A percentile compares a stretch with the other conserved stretches of the same genome.
These are phyloP conservation scores for Polymixis flavicincta DNA, from an alignment of 2,888 invertebrate genomes.

Conservation along the genomic window DNA sequence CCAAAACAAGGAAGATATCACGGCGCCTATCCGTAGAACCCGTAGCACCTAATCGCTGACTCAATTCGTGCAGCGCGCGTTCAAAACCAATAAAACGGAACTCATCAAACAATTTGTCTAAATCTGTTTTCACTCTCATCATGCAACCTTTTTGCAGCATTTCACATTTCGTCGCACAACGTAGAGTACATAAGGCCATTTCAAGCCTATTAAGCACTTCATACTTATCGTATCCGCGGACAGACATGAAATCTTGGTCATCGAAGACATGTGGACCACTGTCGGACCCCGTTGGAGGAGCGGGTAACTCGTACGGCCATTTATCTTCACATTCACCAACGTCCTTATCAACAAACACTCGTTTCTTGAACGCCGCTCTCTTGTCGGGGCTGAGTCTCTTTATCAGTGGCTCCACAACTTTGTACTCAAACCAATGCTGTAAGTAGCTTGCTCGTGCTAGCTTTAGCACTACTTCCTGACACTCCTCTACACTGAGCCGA, in stretches of 20 bases:
- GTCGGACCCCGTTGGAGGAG: constrained; percentile 13
- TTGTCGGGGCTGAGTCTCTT: constrained; percentile 71
- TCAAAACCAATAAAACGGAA: constrained; percentile 79
- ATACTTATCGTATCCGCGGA: neutral
- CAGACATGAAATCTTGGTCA: constrained; percentile 42
- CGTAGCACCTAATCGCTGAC: constrained; percentile 72
- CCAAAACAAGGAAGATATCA: constrained; percentile 81
- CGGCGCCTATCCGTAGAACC: constrained; percentile 77
- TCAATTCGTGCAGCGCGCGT: constrained; percentile 75
- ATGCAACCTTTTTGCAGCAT: constrained; percentile 51
- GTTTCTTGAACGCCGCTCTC: constrained; percentile 72
- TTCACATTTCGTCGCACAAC: neutral
- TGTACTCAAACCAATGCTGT: constrained; percentile 72
- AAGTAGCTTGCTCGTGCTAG: constrained; percentile 77
- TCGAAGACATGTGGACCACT: constrained; percentile 54
- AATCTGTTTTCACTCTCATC: constrained; percentile 60
- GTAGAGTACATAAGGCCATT: accelerated
- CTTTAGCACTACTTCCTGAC: constrained; percentile 71
- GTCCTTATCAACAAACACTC: constrained; percentile 75
- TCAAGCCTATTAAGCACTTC: neutral
- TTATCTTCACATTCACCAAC: constrained; percentile 67
- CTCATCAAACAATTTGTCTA: constrained; percentile 78
- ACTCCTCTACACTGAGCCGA: constrained; percentile 73
- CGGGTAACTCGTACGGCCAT: constrained; percentile 72
- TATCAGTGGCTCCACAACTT: constrained; percentile 75